These are phyloP conservation scores for Cheilosia grossa DNA, from an alignment of 2,888 invertebrate species.

Conservation along the genomic window DNA sequence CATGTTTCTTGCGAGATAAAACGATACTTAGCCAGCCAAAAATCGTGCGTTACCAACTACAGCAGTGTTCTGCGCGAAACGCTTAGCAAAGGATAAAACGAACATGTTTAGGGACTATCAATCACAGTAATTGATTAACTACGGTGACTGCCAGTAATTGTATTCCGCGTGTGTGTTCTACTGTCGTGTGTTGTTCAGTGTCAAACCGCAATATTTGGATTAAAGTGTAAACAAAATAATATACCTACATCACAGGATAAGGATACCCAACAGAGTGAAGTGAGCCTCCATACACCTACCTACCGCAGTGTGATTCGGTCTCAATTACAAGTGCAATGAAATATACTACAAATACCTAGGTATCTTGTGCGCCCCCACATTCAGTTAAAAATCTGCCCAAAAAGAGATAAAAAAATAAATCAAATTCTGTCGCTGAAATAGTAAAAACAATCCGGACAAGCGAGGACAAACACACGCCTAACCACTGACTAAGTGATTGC, in stretches of 20 bases:
- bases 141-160: conserved; percentile 40
- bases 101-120: conserved; percentile 57
- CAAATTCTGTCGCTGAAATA: background rate
- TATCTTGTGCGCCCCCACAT: background rate
- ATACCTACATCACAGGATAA: conserved; percentile 14
- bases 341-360: background rate
- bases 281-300: conserved; percentile 6
- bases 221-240: conserved; percentile 45
- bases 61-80: conserved; percentile 24
- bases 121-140: conserved; percentile 60
- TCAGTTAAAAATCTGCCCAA: background rate
- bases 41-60: background rate
- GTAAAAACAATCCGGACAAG: background rate
- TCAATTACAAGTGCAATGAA: conserved; percentile 11
- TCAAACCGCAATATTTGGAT: conserved; percentile 53
- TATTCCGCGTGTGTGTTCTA: conserved; percentile 13
- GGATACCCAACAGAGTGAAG: conserved; percentile 49
- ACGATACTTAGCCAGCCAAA: conserved; percentile 14
- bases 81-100: conserved; percentile 48
- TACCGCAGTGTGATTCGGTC: conserved; percentile 21
- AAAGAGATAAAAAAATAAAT: background rate
- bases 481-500: background rate
- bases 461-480: background rate
- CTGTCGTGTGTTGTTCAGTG: background rate
- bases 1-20: conserved; percentile 25